Percentiles rank a stretch among this genome's conserved stretches.
phyloP scores from a whole-genome alignment of 2,888 invertebrate species.

The Perizoma affinitatum region DNA sequence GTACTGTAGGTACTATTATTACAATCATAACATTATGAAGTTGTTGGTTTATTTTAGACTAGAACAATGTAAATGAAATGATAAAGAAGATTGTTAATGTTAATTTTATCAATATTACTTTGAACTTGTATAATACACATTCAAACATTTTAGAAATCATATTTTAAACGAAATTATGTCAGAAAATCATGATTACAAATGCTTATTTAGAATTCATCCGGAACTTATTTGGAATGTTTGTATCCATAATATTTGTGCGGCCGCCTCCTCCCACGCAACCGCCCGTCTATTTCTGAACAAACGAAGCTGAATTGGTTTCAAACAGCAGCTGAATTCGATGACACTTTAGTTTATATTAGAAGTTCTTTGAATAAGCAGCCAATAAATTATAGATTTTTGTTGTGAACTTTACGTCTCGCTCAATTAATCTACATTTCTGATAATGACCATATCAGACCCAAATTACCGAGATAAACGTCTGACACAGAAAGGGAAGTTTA shows the following conservation, averaged over 20 bases:
- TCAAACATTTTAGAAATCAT: too few species aligned
- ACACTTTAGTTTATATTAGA: constrained; percentile 21
- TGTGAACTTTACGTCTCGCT: constrained; percentile 1
- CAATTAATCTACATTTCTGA: neutral
- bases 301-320: constrained; percentile 23
- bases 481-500: too few species aligned
- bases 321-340: constrained; percentile 25
- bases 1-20: too few species aligned
- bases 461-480: too few species aligned
- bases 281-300: constrained; percentile 60
- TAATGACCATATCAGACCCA: too few species aligned
- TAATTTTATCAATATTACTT: too few species aligned
- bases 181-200: constrained; percentile 4
- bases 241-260: constrained; percentile 67
- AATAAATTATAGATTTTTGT: constrained; percentile 32
- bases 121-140: too few species aligned
- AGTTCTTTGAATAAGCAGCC: constrained; percentile 31
- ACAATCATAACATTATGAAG: constrained; percentile 1
- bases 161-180: constrained; percentile 12
- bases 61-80: neutral
- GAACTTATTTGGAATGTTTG: constrained; percentile 63
- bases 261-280: constrained; percentile 69
- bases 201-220: constrained; percentile 27
- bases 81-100: too few species aligned
- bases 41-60: constrained; percentile 16